Evolutionary conservation across 2,888 invertebrate genomes (phyloP), one percentile per base, ranked within the genome.

Genomic region (Ormyrus pomaceus): DNA sequence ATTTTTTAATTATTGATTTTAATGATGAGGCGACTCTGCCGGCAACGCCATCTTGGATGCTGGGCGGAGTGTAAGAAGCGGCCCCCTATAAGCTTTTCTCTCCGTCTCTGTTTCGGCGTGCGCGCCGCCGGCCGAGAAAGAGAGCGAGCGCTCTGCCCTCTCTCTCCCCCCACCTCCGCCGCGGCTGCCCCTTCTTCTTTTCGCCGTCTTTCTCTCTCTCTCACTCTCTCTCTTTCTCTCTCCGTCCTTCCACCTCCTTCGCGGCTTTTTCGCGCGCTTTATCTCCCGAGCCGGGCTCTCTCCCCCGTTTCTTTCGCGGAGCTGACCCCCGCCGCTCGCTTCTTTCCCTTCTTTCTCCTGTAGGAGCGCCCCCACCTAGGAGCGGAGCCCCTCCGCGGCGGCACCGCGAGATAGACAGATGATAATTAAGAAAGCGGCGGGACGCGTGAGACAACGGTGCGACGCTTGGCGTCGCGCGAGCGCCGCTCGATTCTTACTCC

Each of bases 1-100:
- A 90, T 90, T 90, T 90, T 90, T 90, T 90, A 90, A 90, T 90
- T 90, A 90, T 90, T 90, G 90, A 90, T 90, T 90, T 90, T 90
- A 90, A 90, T 90, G 90, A 90, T 89, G 89, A 90, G 89, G 89
- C 89, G 89, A 87, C 74, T 79, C 71, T 86, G 88, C 88, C 87
- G 86, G 84, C 87, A 89, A 89, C 90, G 90, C 90, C 90, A 90
- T 90, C 90, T 90, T 90, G 90, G 89, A 90, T 90, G 90, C 90
- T 90, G 90, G 90, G 90, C 90, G 90, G 90, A 90, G 90, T 90
- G 85, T 82, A 88, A 90, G 89, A 88, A 88, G 86, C 89, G 70
- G 79, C 77, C 51, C 75, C 77, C 78, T 71, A 77, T 72, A 68
- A 73, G 66, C 66, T 71, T 56, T 77, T 70, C 64, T 84, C 86